Evolutionary conservation across 2,888 invertebrate species (phyloP).

Genomic region (Baronia brevicornis): DNA sequence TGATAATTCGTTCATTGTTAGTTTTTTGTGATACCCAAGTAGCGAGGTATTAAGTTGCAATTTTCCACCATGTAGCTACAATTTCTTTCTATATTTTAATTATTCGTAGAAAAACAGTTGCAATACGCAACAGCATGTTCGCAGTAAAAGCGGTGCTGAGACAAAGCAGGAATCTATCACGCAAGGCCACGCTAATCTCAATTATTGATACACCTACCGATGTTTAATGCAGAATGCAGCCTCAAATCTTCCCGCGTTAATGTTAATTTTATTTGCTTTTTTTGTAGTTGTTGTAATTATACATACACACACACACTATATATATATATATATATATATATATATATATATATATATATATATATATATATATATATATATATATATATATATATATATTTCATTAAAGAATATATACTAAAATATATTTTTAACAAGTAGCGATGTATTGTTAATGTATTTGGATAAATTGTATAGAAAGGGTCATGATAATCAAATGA

Average conservation of each 20-base stretch:
- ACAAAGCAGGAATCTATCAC: slow-evolving; percentile 56
- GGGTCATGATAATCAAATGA: no score
- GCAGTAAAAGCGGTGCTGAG: slow-evolving; percentile 24
- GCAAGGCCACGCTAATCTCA: slow-evolving; percentile 44
- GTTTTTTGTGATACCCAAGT: slow-evolving; percentile 1
- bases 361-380: no score
- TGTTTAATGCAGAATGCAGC: slow-evolving; percentile 42
- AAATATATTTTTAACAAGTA: no score
- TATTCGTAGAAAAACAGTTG: slow-evolving; percentile 3
- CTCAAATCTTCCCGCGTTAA: slow-evolving; percentile 5
- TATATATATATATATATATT: no score
- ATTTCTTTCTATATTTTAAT: slow-evolving; percentile 10
- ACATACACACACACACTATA: no score
- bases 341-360: no score
- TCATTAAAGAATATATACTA: no score
- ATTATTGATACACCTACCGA: slow-evolving; percentile 37
- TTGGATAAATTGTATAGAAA: no score
- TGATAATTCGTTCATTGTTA: slow-evolving; percentile 10
- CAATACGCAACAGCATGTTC: slow-evolving; percentile 21
- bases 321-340: no score
- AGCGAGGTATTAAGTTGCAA: slow-evolving; percentile 5
- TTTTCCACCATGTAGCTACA: slow-evolving; percentile 9
- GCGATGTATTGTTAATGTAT: no score
- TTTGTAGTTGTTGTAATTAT: no score
- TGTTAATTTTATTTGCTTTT: no score